Base-by-base conservation (phyloP, 2,797 vertebrate species). In the Hemitrygon akajei region DNA sequence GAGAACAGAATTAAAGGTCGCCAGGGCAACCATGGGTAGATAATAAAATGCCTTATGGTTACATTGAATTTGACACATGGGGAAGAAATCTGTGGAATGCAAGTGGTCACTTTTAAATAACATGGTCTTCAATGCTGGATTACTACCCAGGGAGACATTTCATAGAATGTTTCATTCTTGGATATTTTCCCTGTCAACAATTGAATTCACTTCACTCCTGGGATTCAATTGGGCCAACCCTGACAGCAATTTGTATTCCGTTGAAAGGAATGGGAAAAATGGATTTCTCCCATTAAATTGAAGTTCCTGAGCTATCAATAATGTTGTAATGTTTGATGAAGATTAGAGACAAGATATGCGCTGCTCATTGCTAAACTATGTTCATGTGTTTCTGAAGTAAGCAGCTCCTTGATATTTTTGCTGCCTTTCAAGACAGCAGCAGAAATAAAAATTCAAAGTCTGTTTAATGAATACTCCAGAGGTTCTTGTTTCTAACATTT, bases 81-180 rank as follows among this genome's bases (percentile, higher is more conserved):
- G n/a, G 7, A 63, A 89, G 60, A 37, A 7, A 37, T 25, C 16
- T 89, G 63, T 37, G n/a, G n/a, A 69, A 89, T 69, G 60, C 63
- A 89, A 89, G n/a, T 69, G 60, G n/a, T 63, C n/a, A 63, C 20
- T 9, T 16, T 37, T 37, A 34, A 69, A 37, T 89, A 69, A 37
- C n/a, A 22, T 69, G 22, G 60, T 66, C 34, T 89, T 63, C 34
- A 89, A 89, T 69, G 30, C 69, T 69, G 63, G n/a, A 37, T 20
- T 69, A 89, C 16, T 89, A 89, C 69, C n/a, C 60, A 69, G n/a
- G 60, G 86, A 89, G n/a, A 37, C 60, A 89, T 66, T 87, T 89
- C 60, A 66, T n/a, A 22, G 60, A 89, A 66, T n/a, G 37, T 66
- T 89, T n/a, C 66, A 16, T 20, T 11, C 86, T 89, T 89, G 63